These are phyloP conservation scores for Erpobdella octoculata DNA, from an alignment of 2,888 invertebrate genomes.

Conservation along the genomic window DNA sequence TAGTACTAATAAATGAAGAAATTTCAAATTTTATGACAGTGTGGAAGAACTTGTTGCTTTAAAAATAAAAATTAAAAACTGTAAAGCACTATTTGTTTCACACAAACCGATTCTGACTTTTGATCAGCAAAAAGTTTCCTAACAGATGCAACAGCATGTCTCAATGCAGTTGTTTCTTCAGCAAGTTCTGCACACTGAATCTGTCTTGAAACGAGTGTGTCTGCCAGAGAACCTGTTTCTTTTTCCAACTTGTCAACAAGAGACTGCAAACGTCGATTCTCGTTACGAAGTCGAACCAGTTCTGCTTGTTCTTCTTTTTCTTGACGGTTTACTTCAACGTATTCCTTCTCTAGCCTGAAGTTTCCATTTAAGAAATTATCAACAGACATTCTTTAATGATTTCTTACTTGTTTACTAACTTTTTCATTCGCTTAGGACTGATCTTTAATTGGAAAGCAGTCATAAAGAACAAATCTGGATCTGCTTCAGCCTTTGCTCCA, in stretches of 20 bases:
- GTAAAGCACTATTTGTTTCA: too few species aligned
- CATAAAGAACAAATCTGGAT: conserved; percentile 58
- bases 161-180: neutral
- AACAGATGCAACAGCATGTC: neutral
- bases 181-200: neutral
- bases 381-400: neutral
- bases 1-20: too few species aligned
- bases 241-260: conserved; percentile 9
- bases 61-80: too few species aligned
- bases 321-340: neutral
- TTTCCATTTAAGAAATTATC: neutral
- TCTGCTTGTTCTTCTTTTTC: conserved; percentile 8
- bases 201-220: conserved; percentile 15
- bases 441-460: conserved; percentile 84
- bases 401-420: conserved; percentile 52
- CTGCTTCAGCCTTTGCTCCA: conserved; percentile 79
- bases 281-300: conserved; percentile 7
- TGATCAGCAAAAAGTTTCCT: conserved; percentile 2
- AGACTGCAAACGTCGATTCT: conserved; percentile 1
- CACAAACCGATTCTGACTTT: too few species aligned
- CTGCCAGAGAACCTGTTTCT: neutral
- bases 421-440: conserved; percentile 94
- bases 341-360: conserved; percentile 20
- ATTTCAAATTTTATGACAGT: too few species aligned
- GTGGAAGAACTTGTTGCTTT: too few species aligned